Conservation (phyloP, 2,888 invertebrate species). For the Barypeithes pellucidus region DNA sequence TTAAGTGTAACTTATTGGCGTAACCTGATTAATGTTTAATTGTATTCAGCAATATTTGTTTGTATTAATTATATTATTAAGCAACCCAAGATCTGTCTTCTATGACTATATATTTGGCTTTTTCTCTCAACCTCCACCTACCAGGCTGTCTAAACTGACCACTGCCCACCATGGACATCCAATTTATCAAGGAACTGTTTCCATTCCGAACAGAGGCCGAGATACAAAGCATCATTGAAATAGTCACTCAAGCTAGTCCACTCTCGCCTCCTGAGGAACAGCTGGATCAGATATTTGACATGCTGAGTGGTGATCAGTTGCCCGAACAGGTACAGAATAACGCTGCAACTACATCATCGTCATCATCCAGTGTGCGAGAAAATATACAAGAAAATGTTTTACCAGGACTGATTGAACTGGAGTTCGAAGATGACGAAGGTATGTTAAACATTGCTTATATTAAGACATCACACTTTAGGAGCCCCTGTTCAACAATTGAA, state of each 20-base stretch:
- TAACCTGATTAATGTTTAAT: no score
- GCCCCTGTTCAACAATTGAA: no score
- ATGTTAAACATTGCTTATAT: conserved; percentile 27
- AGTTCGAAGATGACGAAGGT: conserved; percentile 1
- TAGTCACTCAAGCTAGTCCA: conserved; percentile 56
- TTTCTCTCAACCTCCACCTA: no score
- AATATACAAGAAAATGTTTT: not conserved
- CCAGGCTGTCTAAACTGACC: not conserved
- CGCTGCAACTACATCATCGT: no score
- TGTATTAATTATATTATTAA: no score
- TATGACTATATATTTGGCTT: no score
- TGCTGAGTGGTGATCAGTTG: conserved; percentile 53
- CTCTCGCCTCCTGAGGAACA: conserved; percentile 53
- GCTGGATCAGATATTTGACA: conserved; percentile 60
- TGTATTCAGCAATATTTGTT: no score
- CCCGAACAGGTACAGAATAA: not conserved
- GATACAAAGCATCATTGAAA: conserved; percentile 55
- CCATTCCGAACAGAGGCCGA: conserved; percentile 55
- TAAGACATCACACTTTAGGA: no score
- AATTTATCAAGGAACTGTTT: conserved; percentile 57
- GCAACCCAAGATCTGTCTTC: no score
- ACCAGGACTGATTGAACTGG: not conserved
- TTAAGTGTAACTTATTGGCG: no score
- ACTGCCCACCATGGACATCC: not conserved
- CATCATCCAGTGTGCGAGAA: not conserved